phyloP scores from a whole-genome alignment of 2,113 vertebrate genomes.

The Gallinago media region DNA sequence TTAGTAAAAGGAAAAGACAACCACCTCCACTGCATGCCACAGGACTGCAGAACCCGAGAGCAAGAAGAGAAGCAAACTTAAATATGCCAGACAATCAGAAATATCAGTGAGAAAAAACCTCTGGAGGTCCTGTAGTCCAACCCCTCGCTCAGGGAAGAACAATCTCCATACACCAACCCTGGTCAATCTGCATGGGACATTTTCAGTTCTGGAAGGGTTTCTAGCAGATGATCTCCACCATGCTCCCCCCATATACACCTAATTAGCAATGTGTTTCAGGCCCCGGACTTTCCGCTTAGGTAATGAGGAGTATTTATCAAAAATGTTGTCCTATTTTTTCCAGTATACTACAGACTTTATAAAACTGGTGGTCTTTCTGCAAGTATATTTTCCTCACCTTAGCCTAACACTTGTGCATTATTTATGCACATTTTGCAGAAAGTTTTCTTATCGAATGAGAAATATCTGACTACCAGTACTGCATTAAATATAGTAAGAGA shows the following conservation, averaged over 20 bases:
- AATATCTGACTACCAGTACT: not conserved
- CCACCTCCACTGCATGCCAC: not conserved
- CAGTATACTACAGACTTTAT: not conserved
- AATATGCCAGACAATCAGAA: not conserved
- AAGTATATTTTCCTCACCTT: conserved; percentile 23
- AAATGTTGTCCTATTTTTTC: not conserved
- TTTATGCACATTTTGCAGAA: conserved; percentile 20
- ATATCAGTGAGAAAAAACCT: not conserved
- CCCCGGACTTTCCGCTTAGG: not conserved
- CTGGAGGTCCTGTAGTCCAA: not conserved
- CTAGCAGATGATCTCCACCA: not conserved
- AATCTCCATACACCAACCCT: not conserved
- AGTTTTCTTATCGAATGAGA: not conserved
- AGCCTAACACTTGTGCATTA: not conserved
- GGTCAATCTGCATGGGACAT: not conserved
- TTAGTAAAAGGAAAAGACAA: not conserved
- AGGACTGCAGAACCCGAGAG: not conserved
- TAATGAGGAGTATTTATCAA: not conserved
- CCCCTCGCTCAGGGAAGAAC: not conserved
- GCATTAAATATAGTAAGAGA: not conserved
- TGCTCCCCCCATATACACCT: not conserved
- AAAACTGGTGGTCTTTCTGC: not conserved
- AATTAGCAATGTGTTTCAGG: not conserved
- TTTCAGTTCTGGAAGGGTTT: not conserved
- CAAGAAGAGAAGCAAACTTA: not conserved